These are phyloP conservation scores for Tetramorium simillimum DNA, from an alignment of 1,140 invertebrate genomes.

Conservation along the genomic window DNA sequence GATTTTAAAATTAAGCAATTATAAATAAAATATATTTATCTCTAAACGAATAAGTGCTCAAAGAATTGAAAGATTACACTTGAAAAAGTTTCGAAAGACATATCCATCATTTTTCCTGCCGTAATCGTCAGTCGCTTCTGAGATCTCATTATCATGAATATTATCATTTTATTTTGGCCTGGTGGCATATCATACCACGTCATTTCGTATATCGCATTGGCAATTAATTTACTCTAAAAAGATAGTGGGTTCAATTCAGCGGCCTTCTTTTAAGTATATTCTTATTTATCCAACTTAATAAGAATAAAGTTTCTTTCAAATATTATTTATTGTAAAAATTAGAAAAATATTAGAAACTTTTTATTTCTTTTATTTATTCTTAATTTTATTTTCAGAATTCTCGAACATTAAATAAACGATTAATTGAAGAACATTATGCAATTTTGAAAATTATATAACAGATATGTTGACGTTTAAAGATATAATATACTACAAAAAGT, in stretches of 20 bases:
- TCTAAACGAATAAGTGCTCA: background rate
- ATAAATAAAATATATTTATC: background rate
- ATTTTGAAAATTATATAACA: too few relatives aligned
- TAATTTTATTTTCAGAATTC: too few relatives aligned
- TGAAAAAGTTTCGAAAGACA: slow-evolving; percentile 46
- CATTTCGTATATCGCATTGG: slow-evolving; percentile 12
- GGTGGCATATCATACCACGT: slow-evolving; percentile 35
- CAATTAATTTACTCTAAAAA: slow-evolving; percentile 37
- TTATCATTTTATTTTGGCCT: slow-evolving; percentile 5
- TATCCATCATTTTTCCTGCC: slow-evolving; percentile 32
- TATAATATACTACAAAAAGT: too few relatives aligned
- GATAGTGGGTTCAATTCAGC: background rate
- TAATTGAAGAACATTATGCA: too few relatives aligned
- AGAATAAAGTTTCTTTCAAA: too few relatives aligned
- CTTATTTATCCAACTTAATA: too few relatives aligned
- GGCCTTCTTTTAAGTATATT: too few relatives aligned
- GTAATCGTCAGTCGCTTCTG: slow-evolving; percentile 34
- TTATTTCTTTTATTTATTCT: too few relatives aligned
- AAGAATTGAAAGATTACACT: background rate
- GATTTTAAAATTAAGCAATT: background rate
- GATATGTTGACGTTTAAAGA: too few relatives aligned
- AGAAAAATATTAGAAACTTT: too few relatives aligned
- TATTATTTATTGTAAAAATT: too few relatives aligned
- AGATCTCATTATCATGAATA: slow-evolving; percentile 42
- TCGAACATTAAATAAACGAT: too few relatives aligned